These are phyloP conservation scores for Saturnia japonica DNA, from an alignment of 2,888 invertebrate genomes.

Conservation along the genomic window DNA sequence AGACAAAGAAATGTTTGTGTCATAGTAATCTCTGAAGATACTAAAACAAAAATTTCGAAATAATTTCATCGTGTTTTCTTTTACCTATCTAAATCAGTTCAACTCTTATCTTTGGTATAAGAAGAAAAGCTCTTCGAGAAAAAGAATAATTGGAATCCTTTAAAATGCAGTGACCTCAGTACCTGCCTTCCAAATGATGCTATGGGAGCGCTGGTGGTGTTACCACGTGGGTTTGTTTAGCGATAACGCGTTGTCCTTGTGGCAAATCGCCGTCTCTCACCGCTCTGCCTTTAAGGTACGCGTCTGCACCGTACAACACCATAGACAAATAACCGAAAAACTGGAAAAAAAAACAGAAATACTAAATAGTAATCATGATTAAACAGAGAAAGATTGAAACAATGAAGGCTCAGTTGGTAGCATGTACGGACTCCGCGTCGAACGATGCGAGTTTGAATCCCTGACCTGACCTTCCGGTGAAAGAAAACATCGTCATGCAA, in stretches of 20 bases:
- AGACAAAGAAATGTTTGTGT: background rate
- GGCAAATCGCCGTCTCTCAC: slow-evolving; percentile 85
- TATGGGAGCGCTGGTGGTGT: slow-evolving; percentile 58
- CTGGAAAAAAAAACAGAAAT: slow-evolving; percentile 73
- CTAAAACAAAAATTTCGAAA: background rate
- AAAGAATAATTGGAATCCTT: background rate
- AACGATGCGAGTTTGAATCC: too few relatives aligned
- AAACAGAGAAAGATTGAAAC: too few relatives aligned
- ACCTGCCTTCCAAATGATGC: slow-evolving; percentile 20
- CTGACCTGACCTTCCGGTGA: background rate
- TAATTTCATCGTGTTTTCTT: background rate
- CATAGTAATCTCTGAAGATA: background rate
- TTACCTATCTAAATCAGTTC: background rate
- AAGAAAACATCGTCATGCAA: background rate
- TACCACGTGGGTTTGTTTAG: slow-evolving; percentile 77
- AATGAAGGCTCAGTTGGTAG: too few relatives aligned
- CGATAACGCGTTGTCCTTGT: slow-evolving; percentile 84
- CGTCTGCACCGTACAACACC: slow-evolving; percentile 90
- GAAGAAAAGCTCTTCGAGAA: background rate
- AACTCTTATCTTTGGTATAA: background rate
- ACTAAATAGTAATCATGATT: too few relatives aligned
- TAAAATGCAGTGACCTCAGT: background rate
- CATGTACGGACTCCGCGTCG: too few relatives aligned
- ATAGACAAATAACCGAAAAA: slow-evolving; percentile 94
- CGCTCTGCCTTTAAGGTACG: slow-evolving; percentile 65